These are phyloP conservation scores for Dimorphilus gyrociliatus DNA, from an alignment of 2,888 invertebrate genomes.

Conservation along the genomic window DNA sequence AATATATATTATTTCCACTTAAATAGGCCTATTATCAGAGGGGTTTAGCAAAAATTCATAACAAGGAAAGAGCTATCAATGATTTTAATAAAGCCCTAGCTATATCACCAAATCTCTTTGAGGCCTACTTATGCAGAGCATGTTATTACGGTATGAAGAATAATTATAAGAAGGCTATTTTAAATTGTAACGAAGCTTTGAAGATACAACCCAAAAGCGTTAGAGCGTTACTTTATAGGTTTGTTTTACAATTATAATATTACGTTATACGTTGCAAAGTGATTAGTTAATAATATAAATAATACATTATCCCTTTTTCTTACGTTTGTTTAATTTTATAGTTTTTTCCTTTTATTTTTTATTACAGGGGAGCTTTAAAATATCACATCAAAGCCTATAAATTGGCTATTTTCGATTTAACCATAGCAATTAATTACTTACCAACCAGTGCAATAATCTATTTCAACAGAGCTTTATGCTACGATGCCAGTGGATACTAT, in stretches of 20 bases:
- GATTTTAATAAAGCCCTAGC: slow-evolving; percentile 36
- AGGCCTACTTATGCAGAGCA: slow-evolving; percentile 35
- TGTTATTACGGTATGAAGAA: slow-evolving; percentile 32
- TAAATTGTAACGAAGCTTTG: slow-evolving; percentile 38
- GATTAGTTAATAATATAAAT: not conserved
- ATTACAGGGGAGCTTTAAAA: slow-evolving; percentile 33
- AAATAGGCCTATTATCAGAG: slow-evolving; percentile 36
- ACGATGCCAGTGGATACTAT: slow-evolving; percentile 27
- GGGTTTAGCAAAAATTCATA: slow-evolving; percentile 26
- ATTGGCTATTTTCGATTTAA: slow-evolving; percentile 32
- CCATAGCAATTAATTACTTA: slow-evolving; percentile 29
- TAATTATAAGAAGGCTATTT: slow-evolving; percentile 33
- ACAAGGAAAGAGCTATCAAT: slow-evolving; percentile 31
- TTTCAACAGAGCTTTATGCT: slow-evolving; percentile 37
- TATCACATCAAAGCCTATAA: slow-evolving; percentile 33
- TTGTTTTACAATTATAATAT: slow-evolving; percentile 2
- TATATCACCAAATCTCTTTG: slow-evolving; percentile 31
- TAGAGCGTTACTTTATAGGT: slow-evolving; percentile 36
- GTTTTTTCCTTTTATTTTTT: slow-evolving; percentile 2
- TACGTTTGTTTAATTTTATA: not conserved
- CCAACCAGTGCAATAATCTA: slow-evolving; percentile 30
- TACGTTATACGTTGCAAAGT: too few species aligned
- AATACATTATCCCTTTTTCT: not conserved
- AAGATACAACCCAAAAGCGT: slow-evolving; percentile 33
- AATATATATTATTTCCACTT: slow-evolving; percentile 5